These are phyloP conservation scores for Microctenopoma lineatum DNA, from an alignment of 2,797 vertebrate genomes.

Conservation along the genomic window DNA sequence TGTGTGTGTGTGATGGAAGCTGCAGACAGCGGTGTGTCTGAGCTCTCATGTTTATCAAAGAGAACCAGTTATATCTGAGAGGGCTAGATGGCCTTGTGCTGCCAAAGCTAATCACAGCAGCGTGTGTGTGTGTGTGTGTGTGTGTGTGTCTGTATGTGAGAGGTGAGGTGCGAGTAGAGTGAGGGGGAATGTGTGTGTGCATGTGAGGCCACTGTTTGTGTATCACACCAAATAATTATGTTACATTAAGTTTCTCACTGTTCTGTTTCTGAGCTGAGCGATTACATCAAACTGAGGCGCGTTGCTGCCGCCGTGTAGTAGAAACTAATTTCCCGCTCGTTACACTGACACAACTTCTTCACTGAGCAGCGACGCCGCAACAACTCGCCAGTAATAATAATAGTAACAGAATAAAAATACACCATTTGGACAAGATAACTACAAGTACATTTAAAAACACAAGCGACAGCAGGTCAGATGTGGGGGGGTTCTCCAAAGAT, in stretches of 20 bases:
- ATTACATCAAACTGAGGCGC: background rate
- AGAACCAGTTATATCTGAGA: slow-evolving; percentile 83
- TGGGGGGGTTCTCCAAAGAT: too few relatives aligned
- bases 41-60: slow-evolving; percentile 84
- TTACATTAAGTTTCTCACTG: slow-evolving; percentile 11
- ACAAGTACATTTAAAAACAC: too few relatives aligned
- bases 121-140: slow-evolving; percentile 21
- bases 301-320: too few relatives aligned
- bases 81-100: slow-evolving; percentile 73
- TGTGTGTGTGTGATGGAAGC: slow-evolving; percentile 46
- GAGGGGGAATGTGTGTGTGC: slow-evolving; percentile 11
- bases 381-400: too few relatives aligned
- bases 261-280: slow-evolving; percentile 12
- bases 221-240: slow-evolving; percentile 9
- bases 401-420: too few relatives aligned
- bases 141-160: slow-evolving; percentile 24
- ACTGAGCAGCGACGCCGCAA: too few relatives aligned
- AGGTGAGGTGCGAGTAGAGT: slow-evolving; percentile 33
- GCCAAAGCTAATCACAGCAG: slow-evolving; percentile 65
- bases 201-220: background rate
- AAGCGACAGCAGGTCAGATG: too few relatives aligned
- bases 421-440: too few relatives aligned
- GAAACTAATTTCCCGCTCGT: too few relatives aligned
- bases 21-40: slow-evolving; percentile 79
- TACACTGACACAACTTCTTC: too few relatives aligned